A percentile compares a stretch with the other conserved stretches of the same genome.
These are phyloP conservation scores for Ispidina picta DNA, from an alignment of 2,797 vertebrate species.

Conservation along the genomic window DNA sequence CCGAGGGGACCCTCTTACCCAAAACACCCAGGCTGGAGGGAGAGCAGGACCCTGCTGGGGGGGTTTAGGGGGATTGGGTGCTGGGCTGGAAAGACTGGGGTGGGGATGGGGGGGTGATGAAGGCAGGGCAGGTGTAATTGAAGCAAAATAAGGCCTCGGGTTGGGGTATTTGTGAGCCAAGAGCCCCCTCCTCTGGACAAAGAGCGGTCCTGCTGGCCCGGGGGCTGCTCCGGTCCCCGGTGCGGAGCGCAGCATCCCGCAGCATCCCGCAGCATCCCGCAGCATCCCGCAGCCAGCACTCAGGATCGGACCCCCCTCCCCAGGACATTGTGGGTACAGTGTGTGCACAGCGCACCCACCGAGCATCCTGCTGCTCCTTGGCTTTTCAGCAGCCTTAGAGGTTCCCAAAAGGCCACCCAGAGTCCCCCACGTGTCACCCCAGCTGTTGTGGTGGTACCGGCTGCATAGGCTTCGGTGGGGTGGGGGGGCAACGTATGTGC, in stretches of 20 bases:
- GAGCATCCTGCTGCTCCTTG: background rate
- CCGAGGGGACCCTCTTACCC: too few relatives aligned
- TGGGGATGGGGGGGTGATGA: too few relatives aligned
- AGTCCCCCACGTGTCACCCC: background rate
- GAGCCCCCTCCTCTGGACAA: background rate
- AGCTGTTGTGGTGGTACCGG: background rate
- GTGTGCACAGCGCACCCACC: background rate
- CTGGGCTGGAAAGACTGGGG: background rate
- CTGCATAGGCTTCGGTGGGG: background rate
- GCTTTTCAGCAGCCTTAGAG: constrained; percentile 54
- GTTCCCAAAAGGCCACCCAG: constrained; percentile 7
- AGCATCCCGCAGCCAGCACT: too few relatives aligned
- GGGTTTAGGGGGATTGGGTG: too few relatives aligned
- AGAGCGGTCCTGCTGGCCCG: background rate
- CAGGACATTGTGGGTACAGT: background rate
- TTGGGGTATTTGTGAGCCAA: background rate
- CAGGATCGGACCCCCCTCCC: background rate
- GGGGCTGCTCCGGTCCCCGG: background rate
- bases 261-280: background rate
- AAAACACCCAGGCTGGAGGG: background rate
- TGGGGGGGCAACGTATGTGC: fast-evolving
- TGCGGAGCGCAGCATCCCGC: background rate
- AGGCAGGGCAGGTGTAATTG: too few relatives aligned
- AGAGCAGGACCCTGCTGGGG: background rate
- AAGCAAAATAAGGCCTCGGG: background rate